phyloP scores from a whole-genome alignment of 2,113 vertebrate genomes.

The Odocoileus virginianus region DNA sequence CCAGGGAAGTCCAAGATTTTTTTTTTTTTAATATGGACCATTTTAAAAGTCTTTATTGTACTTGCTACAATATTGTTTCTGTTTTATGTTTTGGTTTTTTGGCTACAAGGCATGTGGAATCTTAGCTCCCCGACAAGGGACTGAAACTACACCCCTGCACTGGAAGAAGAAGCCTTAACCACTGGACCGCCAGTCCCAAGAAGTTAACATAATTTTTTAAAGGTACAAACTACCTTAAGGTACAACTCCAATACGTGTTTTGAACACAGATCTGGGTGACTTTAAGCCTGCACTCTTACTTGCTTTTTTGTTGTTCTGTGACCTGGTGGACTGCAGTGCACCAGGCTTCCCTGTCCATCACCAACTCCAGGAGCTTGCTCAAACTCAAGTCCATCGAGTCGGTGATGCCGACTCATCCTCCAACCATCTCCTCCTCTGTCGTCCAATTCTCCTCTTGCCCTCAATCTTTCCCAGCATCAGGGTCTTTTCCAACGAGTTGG shows the following conservation, averaged over 20 bases:
- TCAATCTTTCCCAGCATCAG: not conserved
- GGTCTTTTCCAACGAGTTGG: not conserved
- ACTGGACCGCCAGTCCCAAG: not conserved
- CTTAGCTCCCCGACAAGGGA: not conserved
- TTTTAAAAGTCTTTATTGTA: not conserved
- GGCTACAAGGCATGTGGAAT: not conserved
- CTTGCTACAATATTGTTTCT: not conserved
- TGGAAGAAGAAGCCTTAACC: not conserved
- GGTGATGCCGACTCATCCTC: not conserved
- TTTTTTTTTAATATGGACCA: not conserved
- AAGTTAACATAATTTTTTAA: not conserved
- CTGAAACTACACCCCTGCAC: not conserved
- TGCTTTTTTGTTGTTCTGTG: not conserved
- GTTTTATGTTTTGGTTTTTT: not conserved
- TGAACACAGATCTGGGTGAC: not conserved
- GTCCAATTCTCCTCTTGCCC: not conserved
- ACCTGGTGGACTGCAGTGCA: rapidly evolving
- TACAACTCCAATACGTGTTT: not conserved
- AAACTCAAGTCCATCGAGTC: not conserved
- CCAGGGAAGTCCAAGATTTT: not conserved
- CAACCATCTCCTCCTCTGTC: not conserved
- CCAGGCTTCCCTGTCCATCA: not conserved
- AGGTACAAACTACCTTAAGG: not conserved
- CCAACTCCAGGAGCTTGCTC: not conserved
- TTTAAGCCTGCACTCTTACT: not conserved